These are phyloP conservation scores for Lamellibrachia luymesi DNA, from an alignment of 1,140 invertebrate genomes.

Conservation along the genomic window DNA sequence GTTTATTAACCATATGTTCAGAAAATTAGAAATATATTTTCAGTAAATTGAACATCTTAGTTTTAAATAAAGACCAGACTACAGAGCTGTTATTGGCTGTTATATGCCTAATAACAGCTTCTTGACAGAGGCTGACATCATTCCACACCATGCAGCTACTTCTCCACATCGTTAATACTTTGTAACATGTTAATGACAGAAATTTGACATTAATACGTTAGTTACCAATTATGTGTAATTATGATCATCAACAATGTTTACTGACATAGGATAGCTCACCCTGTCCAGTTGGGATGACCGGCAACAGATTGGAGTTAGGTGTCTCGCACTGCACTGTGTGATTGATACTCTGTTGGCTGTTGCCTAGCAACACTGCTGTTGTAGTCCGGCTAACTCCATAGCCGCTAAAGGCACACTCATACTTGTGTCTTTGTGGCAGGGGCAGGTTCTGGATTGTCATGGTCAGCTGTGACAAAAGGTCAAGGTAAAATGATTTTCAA, in stretches of 20 bases:
- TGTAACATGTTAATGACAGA: neutral
- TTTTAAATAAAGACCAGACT: neutral
- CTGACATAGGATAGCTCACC: constrained; percentile 58
- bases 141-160: neutral
- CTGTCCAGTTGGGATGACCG: constrained; percentile 81
- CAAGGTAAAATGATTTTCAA: neutral
- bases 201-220: neutral
- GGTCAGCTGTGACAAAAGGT: constrained; percentile 65
- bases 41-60: neutral
- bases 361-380: constrained; percentile 83
- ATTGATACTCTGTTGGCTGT: constrained; percentile 73
- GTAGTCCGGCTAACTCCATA: constrained; percentile 71
- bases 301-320: constrained; percentile 85
- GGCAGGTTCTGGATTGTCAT: constrained; percentile 91
- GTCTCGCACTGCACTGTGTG: constrained; percentile 73
- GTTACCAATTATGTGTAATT: neutral
- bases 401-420: constrained; percentile 91
- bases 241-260: neutral
- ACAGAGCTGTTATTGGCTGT: no score
- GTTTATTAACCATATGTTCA: neutral
- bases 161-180: neutral
- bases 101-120: no score
- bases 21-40: neutral
- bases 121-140: neutral
- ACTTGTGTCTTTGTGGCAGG: constrained; percentile 71